These are phyloP conservation scores for Dasyurus viverrinus DNA, from an alignment of 2,113 vertebrate species.

Conservation along the genomic window DNA sequence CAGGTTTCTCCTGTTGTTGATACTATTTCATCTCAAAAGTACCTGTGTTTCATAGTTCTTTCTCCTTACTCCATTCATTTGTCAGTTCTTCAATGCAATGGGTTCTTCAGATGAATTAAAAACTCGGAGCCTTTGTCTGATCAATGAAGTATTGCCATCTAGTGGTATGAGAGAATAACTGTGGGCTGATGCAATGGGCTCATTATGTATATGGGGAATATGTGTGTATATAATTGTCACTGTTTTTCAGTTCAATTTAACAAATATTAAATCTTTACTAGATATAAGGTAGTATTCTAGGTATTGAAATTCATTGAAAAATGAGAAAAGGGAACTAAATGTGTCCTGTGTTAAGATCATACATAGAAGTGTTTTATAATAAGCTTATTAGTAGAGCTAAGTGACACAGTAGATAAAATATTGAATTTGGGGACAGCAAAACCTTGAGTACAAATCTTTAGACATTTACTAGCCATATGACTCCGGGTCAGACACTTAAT, in stretches of 20 bases:
- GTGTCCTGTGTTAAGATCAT: not conserved
- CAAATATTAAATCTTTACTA: not conserved
- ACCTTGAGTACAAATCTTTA: not conserved
- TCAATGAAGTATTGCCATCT: not conserved
- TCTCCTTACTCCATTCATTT: not conserved
- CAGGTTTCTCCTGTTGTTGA: not conserved
- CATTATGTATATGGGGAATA: not conserved
- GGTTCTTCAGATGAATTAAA: not conserved
- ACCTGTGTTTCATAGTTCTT: not conserved
- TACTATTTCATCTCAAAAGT: not conserved
- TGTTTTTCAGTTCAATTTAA: not conserved
- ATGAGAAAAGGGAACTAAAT: not conserved
- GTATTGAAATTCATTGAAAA: not conserved
- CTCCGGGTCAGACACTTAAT: not conserved
- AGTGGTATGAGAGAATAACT: not conserved
- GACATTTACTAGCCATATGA: not conserved
- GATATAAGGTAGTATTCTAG: not conserved
- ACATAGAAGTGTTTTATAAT: not conserved
- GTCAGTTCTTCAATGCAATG: not conserved
- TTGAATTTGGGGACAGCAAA: not conserved
- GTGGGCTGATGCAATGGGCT: not conserved
- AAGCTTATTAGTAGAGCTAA: not conserved
- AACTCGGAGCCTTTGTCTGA: not conserved
- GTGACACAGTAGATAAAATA: not conserved
- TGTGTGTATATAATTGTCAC: not conserved